Conservation (phyloP, 2,888 invertebrate species). For the Linnaemya vulpina region DNA sequence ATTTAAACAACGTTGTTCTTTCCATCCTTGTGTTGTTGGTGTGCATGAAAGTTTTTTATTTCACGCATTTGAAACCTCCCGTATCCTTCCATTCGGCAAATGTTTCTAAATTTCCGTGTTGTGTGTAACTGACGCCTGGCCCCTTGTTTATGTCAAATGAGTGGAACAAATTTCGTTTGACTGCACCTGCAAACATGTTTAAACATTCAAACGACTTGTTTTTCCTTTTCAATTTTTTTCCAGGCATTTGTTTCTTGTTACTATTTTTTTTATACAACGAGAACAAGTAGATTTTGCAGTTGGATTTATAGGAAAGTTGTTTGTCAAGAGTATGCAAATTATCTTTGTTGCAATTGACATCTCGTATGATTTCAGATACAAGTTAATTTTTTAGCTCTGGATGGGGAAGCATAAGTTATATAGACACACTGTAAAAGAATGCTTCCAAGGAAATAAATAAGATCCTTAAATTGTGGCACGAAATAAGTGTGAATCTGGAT, state of each 20-base stretch:
- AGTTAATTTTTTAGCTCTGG: neutral
- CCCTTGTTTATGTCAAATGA: constrained; percentile 82
- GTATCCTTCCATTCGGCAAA: constrained; percentile 48
- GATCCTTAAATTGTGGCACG: no score
- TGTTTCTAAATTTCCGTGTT: constrained; percentile 63
- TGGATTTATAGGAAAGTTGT: neutral
- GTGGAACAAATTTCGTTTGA: constrained; percentile 80
- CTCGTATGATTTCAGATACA: no score
- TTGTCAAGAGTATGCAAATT: neutral
- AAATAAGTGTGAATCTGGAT: no score
- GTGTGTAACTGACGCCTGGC: constrained; percentile 59
- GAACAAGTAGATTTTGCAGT: constrained; percentile 1
- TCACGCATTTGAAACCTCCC: constrained; percentile 32
- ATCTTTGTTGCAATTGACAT: neutral
- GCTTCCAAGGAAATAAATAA: no score
- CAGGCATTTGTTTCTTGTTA: neutral
- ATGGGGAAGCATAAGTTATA: no score
- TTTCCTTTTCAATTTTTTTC: neutral
- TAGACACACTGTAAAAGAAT: no score
- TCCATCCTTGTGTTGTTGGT: constrained; percentile 22
- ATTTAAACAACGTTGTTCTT: constrained; percentile 34
- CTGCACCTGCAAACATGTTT: constrained; percentile 81
- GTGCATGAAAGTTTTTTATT: constrained; percentile 34
- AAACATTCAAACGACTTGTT: constrained; percentile 52
- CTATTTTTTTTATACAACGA: constrained; percentile 36